Evolutionary conservation across 1,140 invertebrate species (phyloP).

Genomic region (Cydia fagiglandana): DNA sequence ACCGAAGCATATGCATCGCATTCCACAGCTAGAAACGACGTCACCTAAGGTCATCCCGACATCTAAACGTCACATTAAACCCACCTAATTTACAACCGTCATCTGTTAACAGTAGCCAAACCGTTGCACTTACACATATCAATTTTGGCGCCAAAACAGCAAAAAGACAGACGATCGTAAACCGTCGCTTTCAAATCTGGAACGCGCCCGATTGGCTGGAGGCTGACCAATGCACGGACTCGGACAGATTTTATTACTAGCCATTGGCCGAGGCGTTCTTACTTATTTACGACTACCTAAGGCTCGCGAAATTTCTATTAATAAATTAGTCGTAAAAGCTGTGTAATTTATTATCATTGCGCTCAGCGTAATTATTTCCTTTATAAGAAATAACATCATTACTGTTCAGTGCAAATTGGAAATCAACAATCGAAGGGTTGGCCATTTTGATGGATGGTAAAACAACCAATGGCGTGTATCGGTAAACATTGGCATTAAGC

Average conservation of each 20-base stretch:
- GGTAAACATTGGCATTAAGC: background rate
- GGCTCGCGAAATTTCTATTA: slow-evolving; percentile 78
- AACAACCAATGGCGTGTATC: background rate
- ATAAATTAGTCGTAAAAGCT: slow-evolving; percentile 75
- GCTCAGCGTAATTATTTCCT: slow-evolving; percentile 71
- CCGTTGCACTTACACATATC: slow-evolving; percentile 44
- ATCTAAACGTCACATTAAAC: background rate
- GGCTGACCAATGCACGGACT: slow-evolving; percentile 59
- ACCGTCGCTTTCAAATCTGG: slow-evolving; percentile 74
- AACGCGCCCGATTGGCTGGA: slow-evolving; percentile 61
- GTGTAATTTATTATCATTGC: slow-evolving; percentile 72
- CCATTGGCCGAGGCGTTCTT: slow-evolving; percentile 63
- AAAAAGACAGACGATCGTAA: slow-evolving; percentile 69
- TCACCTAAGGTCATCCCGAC: slow-evolving; percentile 6
- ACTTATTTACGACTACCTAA: slow-evolving; percentile 73
- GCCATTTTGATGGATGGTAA: background rate
- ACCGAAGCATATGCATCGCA: background rate
- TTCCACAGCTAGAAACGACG: background rate
- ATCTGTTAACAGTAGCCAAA: slow-evolving; percentile 33
- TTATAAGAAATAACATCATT: slow-evolving; percentile 70
- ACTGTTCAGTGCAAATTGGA: slow-evolving; percentile 34
- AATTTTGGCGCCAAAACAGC: slow-evolving; percentile 76
- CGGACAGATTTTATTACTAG: slow-evolving; percentile 65
- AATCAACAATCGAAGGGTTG: slow-evolving; percentile 33
- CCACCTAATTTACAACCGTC: slow-evolving; percentile 20